Conservation (phyloP, 2,113 vertebrate species). For the Cacatua alba region DNA sequence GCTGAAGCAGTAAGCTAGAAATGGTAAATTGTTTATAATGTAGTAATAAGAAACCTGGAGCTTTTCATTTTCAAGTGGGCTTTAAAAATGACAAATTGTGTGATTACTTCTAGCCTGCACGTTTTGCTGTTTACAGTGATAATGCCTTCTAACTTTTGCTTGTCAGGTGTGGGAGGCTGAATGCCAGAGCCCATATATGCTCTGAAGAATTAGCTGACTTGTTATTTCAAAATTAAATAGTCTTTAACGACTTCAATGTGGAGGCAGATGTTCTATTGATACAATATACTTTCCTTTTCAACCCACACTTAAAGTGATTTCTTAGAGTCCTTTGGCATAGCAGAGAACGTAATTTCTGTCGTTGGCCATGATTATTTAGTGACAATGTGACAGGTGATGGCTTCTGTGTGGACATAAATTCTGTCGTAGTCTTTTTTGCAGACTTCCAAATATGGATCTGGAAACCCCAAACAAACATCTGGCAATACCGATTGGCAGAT, state of each 20-base stretch:
- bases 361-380: neutral
- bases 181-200: neutral
- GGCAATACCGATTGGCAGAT: neutral
- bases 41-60: neutral
- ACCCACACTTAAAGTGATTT: neutral
- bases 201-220: conserved; percentile 31
- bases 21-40: neutral
- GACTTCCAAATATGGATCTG: neutral
- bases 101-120: conserved; percentile 5
- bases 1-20: neutral
- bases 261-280: neutral
- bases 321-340: neutral
- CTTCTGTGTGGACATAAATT: neutral
- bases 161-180: conserved; percentile 55
- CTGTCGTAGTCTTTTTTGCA: neutral
- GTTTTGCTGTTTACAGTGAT: conserved; percentile 24
- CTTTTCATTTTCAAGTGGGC: conserved; percentile 8
- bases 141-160: conserved; percentile 31
- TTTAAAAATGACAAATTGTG: conserved; percentile 43
- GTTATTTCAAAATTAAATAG: conserved; percentile 5
- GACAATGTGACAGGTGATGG: neutral
- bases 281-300: neutral
- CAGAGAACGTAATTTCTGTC: neutral
- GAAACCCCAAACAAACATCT: neutral
- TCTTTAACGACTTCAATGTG: conserved; percentile 1